Conservation (phyloP, 2,113 vertebrate genomes). For the Hemibagrus wyckioides region DNA sequence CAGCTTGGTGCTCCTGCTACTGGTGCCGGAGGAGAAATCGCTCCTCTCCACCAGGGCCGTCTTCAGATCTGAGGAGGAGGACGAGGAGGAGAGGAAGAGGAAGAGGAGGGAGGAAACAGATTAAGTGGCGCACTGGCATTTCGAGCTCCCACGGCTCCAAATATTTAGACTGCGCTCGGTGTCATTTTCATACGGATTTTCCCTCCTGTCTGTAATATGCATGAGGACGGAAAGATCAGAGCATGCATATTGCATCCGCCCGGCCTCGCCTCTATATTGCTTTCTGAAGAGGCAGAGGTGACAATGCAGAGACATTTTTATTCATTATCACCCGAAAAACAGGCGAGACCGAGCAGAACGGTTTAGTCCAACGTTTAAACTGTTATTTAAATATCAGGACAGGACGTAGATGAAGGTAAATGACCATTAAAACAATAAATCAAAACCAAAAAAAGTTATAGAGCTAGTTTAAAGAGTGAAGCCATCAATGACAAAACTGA, state of each 20-base stretch:
- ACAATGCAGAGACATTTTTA: conserved; percentile 25
- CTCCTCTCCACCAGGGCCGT: conserved; percentile 93
- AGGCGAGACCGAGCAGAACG: not conserved
- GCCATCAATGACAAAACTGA: not conserved
- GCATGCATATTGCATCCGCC: conserved; percentile 52
- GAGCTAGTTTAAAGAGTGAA: not conserved
- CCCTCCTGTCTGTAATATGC: conserved; percentile 51
- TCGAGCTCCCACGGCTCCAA: conserved; percentile 48
- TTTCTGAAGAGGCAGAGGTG: not conserved
- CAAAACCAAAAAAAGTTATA: not conserved
- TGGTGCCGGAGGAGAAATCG: conserved; percentile 97
- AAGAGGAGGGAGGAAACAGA: conserved; percentile 75
- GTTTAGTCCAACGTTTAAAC: not conserved
- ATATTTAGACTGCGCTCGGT: conserved; percentile 54
- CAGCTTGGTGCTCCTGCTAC: conserved; percentile 97
- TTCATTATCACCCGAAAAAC: conserved; percentile 15
- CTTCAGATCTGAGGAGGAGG: conserved; percentile 82
- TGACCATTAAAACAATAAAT: not conserved
- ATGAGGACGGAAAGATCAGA: conserved; percentile 52
- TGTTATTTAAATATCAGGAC: conserved; percentile 5
- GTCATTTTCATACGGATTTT: conserved; percentile 54
- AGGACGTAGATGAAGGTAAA: not conserved
- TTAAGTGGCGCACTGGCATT: conserved; percentile 52
- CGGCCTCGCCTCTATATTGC: conserved; percentile 15
- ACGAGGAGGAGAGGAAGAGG: conserved; percentile 32